Conservation (phyloP, 2,113 vertebrate species). For the Nymphicus hollandicus region DNA sequence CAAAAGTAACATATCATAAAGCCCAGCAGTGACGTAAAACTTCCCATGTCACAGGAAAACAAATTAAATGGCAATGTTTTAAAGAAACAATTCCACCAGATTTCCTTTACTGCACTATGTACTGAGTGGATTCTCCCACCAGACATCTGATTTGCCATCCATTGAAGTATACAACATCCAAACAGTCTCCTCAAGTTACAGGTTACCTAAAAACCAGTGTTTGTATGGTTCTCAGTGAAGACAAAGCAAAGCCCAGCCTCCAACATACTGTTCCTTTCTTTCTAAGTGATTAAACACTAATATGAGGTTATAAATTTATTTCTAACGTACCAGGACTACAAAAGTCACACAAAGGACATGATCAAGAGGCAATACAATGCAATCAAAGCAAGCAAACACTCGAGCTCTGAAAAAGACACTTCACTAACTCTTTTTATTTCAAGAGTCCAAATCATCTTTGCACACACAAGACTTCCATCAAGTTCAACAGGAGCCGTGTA, state of each 20-base stretch:
- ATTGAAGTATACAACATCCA: not conserved
- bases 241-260: constrained; percentile 19
- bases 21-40: not conserved
- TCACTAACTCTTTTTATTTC: constrained; percentile 56
- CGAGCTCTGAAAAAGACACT: constrained; percentile 39
- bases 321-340: constrained; percentile 7
- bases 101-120: not conserved
- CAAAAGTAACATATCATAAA: not conserved
- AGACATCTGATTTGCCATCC: not conserved
- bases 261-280: constrained; percentile 3
- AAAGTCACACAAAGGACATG: constrained; percentile 32
- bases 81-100: constrained; percentile 2
- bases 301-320: constrained; percentile 26
- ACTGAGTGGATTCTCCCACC: not conserved
- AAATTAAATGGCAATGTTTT: not conserved
- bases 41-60: not conserved
- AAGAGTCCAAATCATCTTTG: constrained; percentile 57
- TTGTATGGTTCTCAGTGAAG: constrained; percentile 17
- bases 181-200: constrained; percentile 11
- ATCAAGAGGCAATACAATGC: constrained; percentile 28
- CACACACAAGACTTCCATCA: constrained; percentile 28
- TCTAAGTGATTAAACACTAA: constrained; percentile 11
- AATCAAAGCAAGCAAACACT: constrained; percentile 58
- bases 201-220: constrained; percentile 17
- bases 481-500: not conserved